A percentile compares a stretch with the other conserved stretches of the same genome.
Evolutionary conservation across 1,140 invertebrate species (phyloP).

Genomic region (Lerema accius): DNA sequence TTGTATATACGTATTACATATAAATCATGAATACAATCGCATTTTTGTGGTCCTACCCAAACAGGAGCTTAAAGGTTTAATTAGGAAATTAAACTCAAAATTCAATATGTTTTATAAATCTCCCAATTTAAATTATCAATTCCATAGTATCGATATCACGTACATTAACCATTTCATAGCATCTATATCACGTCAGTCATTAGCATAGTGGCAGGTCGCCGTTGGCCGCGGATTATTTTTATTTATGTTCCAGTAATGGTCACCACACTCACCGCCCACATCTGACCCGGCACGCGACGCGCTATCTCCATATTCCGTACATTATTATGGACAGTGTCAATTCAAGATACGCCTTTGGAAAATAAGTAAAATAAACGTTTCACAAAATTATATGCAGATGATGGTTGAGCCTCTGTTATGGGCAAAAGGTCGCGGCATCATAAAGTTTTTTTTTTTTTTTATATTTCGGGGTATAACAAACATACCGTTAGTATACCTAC

Average conservation of each 20-base stretch:
- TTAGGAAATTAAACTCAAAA: no score
- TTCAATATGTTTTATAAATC: background rate
- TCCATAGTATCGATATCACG: background rate
- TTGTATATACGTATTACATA: no score
- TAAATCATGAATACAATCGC: no score
- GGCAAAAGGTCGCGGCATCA: no score
- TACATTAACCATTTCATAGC: background rate
- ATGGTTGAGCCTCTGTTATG: no score
- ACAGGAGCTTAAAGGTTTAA: no score
- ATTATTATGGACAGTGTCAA: background rate
- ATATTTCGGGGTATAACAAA: no score
- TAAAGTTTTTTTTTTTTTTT: no score
- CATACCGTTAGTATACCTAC: no score
- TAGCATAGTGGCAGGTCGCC: background rate
- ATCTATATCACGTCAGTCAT: constrained; percentile 1
- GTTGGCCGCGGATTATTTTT: constrained; percentile 16
- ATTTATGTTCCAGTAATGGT: constrained; percentile 20
- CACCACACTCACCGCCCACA: constrained; percentile 17
- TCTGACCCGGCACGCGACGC: constrained; percentile 26
- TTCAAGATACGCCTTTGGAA: constrained; percentile 5
- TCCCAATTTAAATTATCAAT: constrained; percentile 2
- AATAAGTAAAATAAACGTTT: background rate
- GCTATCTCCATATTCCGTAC: constrained; percentile 7
- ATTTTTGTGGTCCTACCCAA: no score
- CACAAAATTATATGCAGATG: no score